Conservation (phyloP, 2,888 invertebrate species). For the Drosophila yooni region DNA sequence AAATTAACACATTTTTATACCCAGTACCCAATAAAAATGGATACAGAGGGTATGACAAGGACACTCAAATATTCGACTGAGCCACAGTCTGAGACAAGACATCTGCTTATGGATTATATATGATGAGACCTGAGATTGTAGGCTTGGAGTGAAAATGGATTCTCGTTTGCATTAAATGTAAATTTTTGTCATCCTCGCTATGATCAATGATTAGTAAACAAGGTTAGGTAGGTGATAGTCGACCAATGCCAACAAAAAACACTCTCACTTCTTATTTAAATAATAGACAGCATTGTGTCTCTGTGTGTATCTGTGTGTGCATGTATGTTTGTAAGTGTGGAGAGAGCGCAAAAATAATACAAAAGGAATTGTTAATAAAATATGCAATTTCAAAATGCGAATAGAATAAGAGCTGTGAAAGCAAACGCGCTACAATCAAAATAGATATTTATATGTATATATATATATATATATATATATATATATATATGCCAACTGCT, state of each 20-base stretch:
- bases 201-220: not conserved
- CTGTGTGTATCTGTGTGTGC: not conserved
- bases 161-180: not conserved
- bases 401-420: conserved; percentile 37
- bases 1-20: conserved; percentile 46
- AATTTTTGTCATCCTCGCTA: not conserved
- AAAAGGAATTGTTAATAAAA: conserved; percentile 47
- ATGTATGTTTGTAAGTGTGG: not conserved
- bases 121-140: no score
- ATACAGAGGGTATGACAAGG: not conserved
- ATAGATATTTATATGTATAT: conserved; percentile 27
- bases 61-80: not conserved
- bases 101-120: not conserved
- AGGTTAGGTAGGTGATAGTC: conserved; percentile 3
- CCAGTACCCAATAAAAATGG: conserved; percentile 18
- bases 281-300: conserved; percentile 11
- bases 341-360: conserved; percentile 10
- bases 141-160: not conserved
- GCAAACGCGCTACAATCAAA: conserved; percentile 54
- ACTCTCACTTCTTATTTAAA: not conserved
- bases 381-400: conserved; percentile 45
- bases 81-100: no score
- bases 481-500: conserved; percentile 1
- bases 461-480: not conserved
- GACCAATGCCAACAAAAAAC: not conserved